Base-by-base conservation (phyloP, 1,140 invertebrate genomes). In the Zophobas atratus region DNA sequence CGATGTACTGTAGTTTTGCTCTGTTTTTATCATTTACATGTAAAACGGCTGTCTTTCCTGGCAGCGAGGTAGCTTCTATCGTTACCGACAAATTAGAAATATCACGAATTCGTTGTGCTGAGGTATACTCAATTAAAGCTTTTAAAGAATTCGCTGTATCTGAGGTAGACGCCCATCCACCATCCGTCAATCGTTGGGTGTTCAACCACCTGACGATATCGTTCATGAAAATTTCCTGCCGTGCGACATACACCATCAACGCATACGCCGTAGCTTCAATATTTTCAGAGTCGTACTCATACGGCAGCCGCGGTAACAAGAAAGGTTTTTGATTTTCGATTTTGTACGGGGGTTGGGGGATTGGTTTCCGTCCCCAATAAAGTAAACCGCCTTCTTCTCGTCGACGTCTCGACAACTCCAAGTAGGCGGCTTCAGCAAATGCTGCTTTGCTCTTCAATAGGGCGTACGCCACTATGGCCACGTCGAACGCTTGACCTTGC, bases 151-250 rank as follows among this genome's bases (percentile, higher is more conserved):
- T 92, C 77, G 96, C 93, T 0, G 96, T 96, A 85, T 98, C 96
- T 90, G 94, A 87, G 1, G 97, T 98, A 0, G 96, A 98, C 0
- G 96, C 95, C 96, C 97, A 98, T 0, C 97, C 97, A 46, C 95
- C 95, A 82, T 98, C 94, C n/a, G 93, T 93, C 0, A 98, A 89
- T 60, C 97, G 89, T 84, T 98, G 97, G 0, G 94, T 90, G 86
- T 98, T 98, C 2, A 99, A 87, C 97, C 97, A 99, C 83, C 94
- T 93, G 34, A 98, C 96, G 83, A 98, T 97, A 6, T 93, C 91
- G 77, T 96, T 95, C 36, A 93, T 89, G 70, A 92, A 90, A 77
- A 94, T 89, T 79, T 96, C 95, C 84, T 96, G 94, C 8, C 94
- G 88, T 6, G 93, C 92, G 51, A 96, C 94, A 84, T 97, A 96